phyloP scores from a whole-genome alignment of 2,797 vertebrate genomes.

The Philypnodon macrostomus region DNA sequence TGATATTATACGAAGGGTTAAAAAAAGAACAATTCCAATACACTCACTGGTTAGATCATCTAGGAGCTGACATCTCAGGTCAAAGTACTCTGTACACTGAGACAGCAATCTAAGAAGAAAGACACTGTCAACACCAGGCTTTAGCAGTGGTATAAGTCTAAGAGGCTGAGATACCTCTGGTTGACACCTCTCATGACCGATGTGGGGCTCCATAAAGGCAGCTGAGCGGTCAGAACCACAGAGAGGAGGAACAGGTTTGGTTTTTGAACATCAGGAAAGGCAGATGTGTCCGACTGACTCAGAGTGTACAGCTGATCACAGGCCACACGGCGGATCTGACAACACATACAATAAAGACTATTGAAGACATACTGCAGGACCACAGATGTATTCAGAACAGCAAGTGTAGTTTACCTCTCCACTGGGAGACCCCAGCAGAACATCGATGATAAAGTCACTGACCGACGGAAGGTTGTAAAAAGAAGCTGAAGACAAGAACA shows the following conservation, averaged over 20 bases:
- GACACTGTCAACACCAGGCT: conserved; percentile 3
- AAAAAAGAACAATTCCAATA: background rate
- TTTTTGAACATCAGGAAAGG: conserved; percentile 91
- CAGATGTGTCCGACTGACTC: conserved; percentile 93
- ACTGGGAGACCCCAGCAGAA: conserved; percentile 93
- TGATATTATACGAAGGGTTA: background rate
- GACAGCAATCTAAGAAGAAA: conserved; percentile 84
- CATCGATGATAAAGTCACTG: conserved; percentile 95
- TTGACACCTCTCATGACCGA: conserved; percentile 98
- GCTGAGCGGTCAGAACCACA: conserved; percentile 91
- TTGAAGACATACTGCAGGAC: too few species aligned
- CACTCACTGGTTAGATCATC: conserved; percentile 96
- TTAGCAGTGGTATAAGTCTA: background rate
- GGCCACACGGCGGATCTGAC: conserved; percentile 93
- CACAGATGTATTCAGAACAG: too few species aligned
- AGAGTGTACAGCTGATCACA: conserved; percentile 97
- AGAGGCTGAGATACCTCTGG: conserved; percentile 82
- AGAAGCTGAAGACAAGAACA: conserved; percentile 77
- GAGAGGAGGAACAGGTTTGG: conserved; percentile 94
- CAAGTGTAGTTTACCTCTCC: conserved; percentile 83
- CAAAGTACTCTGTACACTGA: conserved; percentile 98
- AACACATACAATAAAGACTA: background rate
- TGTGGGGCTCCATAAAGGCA: conserved; percentile 97
- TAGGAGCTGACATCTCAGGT: conserved; percentile 92
- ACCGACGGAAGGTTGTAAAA: conserved; percentile 95